phyloP scores from a whole-genome alignment of 2,113 vertebrate genomes.

The Cyprinus carpio region DNA sequence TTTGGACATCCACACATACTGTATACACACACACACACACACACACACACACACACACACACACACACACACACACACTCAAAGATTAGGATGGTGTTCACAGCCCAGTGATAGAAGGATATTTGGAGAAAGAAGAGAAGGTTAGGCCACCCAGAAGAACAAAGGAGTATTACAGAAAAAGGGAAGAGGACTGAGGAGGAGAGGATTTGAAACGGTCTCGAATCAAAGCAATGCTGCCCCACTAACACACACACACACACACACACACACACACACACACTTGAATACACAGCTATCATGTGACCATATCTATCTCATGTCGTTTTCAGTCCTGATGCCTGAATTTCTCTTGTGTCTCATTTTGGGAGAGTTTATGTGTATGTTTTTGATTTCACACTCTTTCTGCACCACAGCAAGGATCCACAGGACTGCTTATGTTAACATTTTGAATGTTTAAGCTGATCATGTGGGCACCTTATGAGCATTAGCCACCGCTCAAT shows the following conservation, averaged over 20 bases:
- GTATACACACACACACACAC: not conserved
- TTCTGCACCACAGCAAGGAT: slow-evolving; percentile 11
- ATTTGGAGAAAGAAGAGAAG: slow-evolving; percentile 46
- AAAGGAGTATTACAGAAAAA: slow-evolving; percentile 37
- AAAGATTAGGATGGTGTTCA: slow-evolving; percentile 37
- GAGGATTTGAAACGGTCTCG: slow-evolving; percentile 51
- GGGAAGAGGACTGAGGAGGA: slow-evolving; percentile 22
- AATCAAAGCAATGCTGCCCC: slow-evolving; percentile 42
- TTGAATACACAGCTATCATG: not conserved
- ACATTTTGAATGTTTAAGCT: slow-evolving; percentile 19
- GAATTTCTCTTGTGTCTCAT: slow-evolving; percentile 2
- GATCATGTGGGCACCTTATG: not conserved
- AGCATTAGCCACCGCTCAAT: not conserved
- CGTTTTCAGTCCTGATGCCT: not conserved
- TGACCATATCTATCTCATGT: not conserved
- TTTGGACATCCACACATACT: not conserved
- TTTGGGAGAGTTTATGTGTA: slow-evolving; percentile 21
- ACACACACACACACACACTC: not conserved
- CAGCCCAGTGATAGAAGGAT: slow-evolving; percentile 41
- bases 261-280: not conserved
- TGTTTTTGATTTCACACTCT: slow-evolving; percentile 28
- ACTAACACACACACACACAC: not conserved
- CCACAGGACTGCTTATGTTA: slow-evolving; percentile 30
- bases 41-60: not conserved
- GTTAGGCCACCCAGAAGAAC: slow-evolving; percentile 53